phyloP scores from a whole-genome alignment of 2,888 invertebrate species.

The Cantharis flavilabris region DNA sequence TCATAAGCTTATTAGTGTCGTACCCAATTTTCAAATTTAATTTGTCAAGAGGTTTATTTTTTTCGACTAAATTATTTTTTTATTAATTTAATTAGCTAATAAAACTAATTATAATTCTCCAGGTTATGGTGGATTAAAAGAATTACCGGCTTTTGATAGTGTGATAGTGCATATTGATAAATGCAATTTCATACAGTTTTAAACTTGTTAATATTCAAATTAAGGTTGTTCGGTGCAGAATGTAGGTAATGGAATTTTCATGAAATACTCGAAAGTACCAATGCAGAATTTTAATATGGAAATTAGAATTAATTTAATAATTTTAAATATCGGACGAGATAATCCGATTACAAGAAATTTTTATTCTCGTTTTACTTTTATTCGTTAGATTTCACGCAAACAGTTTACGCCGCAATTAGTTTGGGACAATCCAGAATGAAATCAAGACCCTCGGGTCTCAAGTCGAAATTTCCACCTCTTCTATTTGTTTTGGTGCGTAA shows the following conservation, averaged over 20 bases:
- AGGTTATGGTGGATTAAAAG: neutral
- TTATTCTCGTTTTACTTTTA: neutral
- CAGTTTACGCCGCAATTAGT: neutral
- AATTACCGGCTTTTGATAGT: neutral
- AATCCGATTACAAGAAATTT: neutral
- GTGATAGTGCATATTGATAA: neutral
- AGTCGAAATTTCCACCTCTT: neutral
- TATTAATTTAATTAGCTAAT: too few species aligned
- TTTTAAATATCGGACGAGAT: neutral
- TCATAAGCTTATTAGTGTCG: neutral
- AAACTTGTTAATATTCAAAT: neutral
- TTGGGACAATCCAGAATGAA: neutral
- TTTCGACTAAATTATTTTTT: neutral
- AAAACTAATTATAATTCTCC: too few species aligned
- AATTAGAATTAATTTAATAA: neutral
- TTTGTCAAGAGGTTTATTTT: neutral
- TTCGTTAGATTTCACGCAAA: neutral
- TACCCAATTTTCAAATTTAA: neutral
- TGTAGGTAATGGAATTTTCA: neutral
- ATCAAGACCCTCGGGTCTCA: neutral
- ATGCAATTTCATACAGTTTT: neutral
- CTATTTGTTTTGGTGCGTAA: too few species aligned
- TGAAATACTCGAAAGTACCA: neutral
- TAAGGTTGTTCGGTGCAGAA: neutral
- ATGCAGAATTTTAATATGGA: neutral